phyloP scores from a whole-genome alignment of 2,113 vertebrate species.

The Megaceryle maxima region DNA sequence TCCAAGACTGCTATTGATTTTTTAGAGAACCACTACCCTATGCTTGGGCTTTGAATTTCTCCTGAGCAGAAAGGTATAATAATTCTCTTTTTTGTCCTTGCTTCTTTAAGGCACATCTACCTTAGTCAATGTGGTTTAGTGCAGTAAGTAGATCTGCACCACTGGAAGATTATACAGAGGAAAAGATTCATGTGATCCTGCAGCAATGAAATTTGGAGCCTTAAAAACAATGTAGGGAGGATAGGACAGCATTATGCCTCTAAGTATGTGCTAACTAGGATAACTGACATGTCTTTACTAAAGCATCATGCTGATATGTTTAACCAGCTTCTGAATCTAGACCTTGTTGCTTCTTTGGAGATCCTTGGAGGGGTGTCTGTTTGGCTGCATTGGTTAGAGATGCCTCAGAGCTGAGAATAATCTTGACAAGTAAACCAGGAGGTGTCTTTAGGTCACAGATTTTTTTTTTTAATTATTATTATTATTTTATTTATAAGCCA shows the following conservation, averaged over 20 bases:
- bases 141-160: neutral
- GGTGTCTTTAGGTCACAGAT: too few species aligned
- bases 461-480: too few species aligned
- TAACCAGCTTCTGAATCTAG: neutral
- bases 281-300: neutral
- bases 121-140: neutral
- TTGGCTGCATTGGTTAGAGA: accelerated
- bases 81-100: neutral
- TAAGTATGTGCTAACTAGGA: neutral
- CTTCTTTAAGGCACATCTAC: neutral
- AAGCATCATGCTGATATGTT: neutral
- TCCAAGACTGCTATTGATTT: neutral
- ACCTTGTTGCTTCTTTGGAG: neutral
- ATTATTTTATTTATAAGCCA: too few species aligned
- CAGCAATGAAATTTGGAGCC: neutral
- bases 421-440: too few species aligned
- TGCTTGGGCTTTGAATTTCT: neutral
- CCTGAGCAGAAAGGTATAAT: neutral
- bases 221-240: neutral
- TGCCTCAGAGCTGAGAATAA: too few species aligned
- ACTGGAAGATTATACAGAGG: neutral
- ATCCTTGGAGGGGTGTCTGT: neutral
- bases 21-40: neutral
- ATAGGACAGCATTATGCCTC: neutral
- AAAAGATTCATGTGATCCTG: neutral